Conservation (phyloP, 2,113 vertebrate genomes). For the Alaudala cheleensis region DNA sequence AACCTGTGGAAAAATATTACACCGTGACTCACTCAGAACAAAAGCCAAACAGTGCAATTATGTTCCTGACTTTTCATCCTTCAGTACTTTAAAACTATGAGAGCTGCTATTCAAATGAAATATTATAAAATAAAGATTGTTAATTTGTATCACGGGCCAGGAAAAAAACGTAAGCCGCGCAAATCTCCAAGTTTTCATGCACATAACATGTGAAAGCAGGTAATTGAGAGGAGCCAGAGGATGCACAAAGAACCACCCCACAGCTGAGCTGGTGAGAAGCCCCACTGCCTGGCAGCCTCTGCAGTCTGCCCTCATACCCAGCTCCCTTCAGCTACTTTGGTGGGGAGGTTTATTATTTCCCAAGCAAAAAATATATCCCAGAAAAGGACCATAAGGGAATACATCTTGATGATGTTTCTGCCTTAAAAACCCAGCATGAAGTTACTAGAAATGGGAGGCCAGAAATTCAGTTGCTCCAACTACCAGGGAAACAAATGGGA, state of each 20-base stretch:
- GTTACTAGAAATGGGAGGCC: not conserved
- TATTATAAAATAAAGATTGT: not conserved
- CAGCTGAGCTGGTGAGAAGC: fast-evolving
- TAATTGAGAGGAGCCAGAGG: not conserved
- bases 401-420: not conserved
- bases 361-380: not conserved
- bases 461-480: not conserved
- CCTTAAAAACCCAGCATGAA: not conserved
- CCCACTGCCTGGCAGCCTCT: not conserved
- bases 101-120: not conserved
- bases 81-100: not conserved
- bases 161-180: not conserved
- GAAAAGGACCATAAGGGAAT: not conserved
- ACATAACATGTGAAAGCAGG: not conserved
- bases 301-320: not conserved
- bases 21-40: not conserved
- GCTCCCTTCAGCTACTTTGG: not conserved
- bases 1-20: slow-evolving; percentile 20
- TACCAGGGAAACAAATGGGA: not conserved
- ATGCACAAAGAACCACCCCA: not conserved
- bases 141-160: not conserved
- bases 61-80: slow-evolving; percentile 1
- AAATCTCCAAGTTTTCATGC: not conserved
- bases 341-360: not conserved
- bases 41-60: not conserved